Conservation (phyloP, 2,113 vertebrate species). For the Chaenogobius annularis region DNA sequence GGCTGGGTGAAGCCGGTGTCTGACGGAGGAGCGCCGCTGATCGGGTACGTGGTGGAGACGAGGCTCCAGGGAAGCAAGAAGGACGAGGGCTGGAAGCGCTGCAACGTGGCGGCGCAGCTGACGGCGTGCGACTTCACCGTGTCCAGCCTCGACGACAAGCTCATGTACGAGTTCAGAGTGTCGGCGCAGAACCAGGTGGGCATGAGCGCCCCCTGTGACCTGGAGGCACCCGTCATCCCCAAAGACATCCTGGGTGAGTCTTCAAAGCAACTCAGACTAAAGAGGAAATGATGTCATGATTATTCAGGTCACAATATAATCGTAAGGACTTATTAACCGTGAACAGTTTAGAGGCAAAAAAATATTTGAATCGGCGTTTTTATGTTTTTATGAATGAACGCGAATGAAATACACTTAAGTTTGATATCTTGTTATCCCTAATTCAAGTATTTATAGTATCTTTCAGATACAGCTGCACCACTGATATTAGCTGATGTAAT, state of each 20-base stretch:
- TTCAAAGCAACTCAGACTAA: background rate
- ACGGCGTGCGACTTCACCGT: conserved; percentile 90
- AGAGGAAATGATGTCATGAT: no score
- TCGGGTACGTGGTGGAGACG: conserved; percentile 95
- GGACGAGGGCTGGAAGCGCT: conserved; percentile 92
- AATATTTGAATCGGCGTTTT: no score
- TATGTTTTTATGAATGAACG: no score
- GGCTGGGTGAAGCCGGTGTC: conserved; percentile 91
- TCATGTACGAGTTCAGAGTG: conserved; percentile 93
- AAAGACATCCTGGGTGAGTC: conserved; percentile 91
- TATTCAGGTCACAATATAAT: no score
- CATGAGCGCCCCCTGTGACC: conserved; percentile 89
- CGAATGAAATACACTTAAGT: no score
- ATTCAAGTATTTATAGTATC: no score
- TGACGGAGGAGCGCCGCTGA: conserved; percentile 92
- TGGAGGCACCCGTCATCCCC: conserved; percentile 88
- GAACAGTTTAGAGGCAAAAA: no score
- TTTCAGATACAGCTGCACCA: no score
- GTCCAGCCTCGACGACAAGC: conserved; percentile 86
- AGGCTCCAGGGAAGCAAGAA: conserved; percentile 84
- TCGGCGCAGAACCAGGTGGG: conserved; percentile 98
- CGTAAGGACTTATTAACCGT: no score
- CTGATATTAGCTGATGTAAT: no score
- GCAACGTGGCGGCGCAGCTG: conserved; percentile 92
- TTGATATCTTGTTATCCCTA: no score